Percentiles rank a stretch among this genome's conserved stretches.
phyloP scores from a whole-genome alignment of 2,797 vertebrate genomes.

The Rhynchonycteris naso region DNA sequence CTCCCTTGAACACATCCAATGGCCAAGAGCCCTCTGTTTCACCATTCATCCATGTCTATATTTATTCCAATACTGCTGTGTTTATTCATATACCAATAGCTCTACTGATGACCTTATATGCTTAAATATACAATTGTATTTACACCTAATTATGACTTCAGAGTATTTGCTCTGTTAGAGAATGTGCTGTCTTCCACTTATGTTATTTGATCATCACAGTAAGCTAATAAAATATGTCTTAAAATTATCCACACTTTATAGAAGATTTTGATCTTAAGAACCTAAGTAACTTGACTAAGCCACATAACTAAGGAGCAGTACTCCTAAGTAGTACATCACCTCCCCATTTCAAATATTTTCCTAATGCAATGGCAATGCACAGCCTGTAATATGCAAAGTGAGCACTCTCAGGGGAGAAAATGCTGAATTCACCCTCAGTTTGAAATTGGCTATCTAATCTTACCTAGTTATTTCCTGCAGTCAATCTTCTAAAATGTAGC shows the following conservation, averaged over 20 bases:
- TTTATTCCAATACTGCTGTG: neutral
- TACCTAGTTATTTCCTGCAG: neutral
- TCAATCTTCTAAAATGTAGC: constrained; percentile 6
- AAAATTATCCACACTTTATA: neutral
- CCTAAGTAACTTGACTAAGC: neutral
- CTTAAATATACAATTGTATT: neutral
- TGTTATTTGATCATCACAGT: neutral
- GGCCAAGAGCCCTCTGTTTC: neutral
- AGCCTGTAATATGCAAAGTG: neutral
- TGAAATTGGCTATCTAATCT: neutral
- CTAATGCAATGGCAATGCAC: neutral
- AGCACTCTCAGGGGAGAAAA: neutral
- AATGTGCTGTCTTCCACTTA: neutral
- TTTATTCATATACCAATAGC: neutral
- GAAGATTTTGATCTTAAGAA: neutral
- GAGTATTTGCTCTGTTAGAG: neutral
- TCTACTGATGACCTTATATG: neutral
- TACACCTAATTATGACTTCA: neutral
- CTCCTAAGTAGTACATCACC: neutral
- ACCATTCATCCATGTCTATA: neutral
- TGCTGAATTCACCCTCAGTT: neutral
- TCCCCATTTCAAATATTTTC: neutral
- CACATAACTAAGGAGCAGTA: neutral
- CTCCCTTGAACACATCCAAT: neutral
- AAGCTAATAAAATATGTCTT: neutral